Conservation (phyloP, 2,888 invertebrate species). For the Drosophila formosana region DNA sequence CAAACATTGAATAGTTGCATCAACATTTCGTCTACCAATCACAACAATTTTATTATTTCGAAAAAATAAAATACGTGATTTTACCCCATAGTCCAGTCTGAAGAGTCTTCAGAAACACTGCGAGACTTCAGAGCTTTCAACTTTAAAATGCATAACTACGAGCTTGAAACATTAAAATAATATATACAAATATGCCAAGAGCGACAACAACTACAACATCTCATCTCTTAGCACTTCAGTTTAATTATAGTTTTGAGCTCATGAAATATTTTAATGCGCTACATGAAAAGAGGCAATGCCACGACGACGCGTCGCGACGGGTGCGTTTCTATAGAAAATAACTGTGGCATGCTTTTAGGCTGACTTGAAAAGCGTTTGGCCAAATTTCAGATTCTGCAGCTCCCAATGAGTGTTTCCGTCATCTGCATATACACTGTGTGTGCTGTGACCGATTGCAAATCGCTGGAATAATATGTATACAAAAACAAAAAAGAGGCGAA, state of each 20-base stretch:
- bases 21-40: too few species aligned
- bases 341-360: conserved; percentile 55
- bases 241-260: conserved; percentile 15
- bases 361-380: background rate
- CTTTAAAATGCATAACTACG: conserved; percentile 18
- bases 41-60: too few species aligned
- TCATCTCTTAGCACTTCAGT: background rate
- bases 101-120: conserved; percentile 38
- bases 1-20: too few species aligned
- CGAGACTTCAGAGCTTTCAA: background rate
- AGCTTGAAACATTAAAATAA: conserved; percentile 7
- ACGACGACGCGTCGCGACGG: background rate
- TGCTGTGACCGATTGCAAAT: conserved; percentile 48
- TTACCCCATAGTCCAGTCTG: conserved; percentile 10
- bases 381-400: conserved; percentile 1
- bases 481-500: conserved; percentile 22
- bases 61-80: too few species aligned
- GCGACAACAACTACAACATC: background rate
- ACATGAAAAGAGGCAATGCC: background rate
- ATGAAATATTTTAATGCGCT: background rate
- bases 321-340: conserved; percentile 11
- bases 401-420: conserved; percentile 10
- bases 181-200: conserved; percentile 14
- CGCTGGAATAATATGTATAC: conserved; percentile 29
- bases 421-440: conserved; percentile 16